Percentiles rank a stretch among this genome's conserved stretches.
Conservation (phyloP, 2,888 invertebrate genomes). For the Cancer borealis region DNA sequence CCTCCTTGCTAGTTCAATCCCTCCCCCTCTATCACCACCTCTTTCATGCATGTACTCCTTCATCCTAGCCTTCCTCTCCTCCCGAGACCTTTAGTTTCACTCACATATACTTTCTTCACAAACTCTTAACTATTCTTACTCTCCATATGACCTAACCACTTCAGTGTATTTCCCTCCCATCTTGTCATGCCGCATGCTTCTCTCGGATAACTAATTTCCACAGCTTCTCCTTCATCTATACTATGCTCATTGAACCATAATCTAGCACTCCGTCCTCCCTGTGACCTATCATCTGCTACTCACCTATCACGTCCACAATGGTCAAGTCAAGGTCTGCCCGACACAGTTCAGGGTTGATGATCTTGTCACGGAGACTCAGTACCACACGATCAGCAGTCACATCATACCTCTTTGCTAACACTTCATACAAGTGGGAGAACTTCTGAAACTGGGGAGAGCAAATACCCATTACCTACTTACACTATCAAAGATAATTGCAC, state of each 20-base stretch:
- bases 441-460: constrained; percentile 36
- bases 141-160: too few relatives aligned
- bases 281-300: background rate
- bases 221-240: background rate
- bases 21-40: too few relatives aligned
- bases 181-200: too few relatives aligned
- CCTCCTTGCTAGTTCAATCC: too few relatives aligned
- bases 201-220: background rate
- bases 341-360: constrained; percentile 45
- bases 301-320: constrained; percentile 50
- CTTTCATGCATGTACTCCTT: too few relatives aligned
- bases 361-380: constrained; percentile 20
- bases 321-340: background rate
- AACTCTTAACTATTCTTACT: too few relatives aligned
- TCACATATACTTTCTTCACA: too few relatives aligned
- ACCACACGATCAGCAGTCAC: constrained; percentile 26
- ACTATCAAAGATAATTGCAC: background rate
- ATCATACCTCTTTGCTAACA: background rate
- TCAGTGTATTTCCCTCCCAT: too few relatives aligned
- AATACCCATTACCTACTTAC: background rate
- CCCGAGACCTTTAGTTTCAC: too few relatives aligned
- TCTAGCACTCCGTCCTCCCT: background rate
- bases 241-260: background rate
- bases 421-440: constrained; percentile 34
- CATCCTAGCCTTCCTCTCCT: too few relatives aligned